Percentiles rank a stretch among this genome's conserved stretches.
phyloP scores from a whole-genome alignment of 92 coral and sea anemone genomes.

The Phenganax stokvisi region DNA sequence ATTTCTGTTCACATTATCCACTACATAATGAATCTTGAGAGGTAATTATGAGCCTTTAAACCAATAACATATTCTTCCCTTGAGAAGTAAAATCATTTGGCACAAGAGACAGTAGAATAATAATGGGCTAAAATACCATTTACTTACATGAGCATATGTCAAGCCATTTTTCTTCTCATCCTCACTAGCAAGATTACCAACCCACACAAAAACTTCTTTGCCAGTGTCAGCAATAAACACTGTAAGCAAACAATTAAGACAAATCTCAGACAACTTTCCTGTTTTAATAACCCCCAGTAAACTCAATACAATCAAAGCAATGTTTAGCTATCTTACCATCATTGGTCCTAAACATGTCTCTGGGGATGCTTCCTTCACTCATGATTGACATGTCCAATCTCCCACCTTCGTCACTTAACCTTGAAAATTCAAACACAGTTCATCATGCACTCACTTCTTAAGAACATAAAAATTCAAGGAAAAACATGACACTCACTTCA shows the following conservation, averaged over 20 bases:
- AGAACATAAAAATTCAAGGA: background rate
- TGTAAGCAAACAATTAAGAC: background rate
- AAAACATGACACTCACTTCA: background rate
- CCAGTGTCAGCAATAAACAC: conserved; percentile 50
- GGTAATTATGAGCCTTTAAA: background rate
- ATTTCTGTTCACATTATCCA: background rate
- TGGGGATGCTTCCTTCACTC: conserved; percentile 28
- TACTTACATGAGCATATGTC: conserved; percentile 49
- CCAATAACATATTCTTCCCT: no score
- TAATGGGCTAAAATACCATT: background rate
- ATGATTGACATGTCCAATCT: conserved; percentile 7
- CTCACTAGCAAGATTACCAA: conserved; percentile 43
- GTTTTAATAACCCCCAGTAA: background rate
- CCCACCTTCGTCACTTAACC: conserved; percentile 33
- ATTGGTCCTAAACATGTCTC: conserved; percentile 4
- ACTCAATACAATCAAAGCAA: background rate
- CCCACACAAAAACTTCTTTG: conserved; percentile 47
- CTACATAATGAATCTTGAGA: background rate
- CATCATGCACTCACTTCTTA: background rate
- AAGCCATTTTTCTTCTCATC: conserved; percentile 46
- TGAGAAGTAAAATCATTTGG: no score
- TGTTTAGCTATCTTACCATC: background rate
- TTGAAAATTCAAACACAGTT: background rate
- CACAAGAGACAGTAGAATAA: background rate
- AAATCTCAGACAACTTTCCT: background rate